Conservation (phyloP, 2,797 vertebrate genomes). For the Poecilia gillii region DNA sequence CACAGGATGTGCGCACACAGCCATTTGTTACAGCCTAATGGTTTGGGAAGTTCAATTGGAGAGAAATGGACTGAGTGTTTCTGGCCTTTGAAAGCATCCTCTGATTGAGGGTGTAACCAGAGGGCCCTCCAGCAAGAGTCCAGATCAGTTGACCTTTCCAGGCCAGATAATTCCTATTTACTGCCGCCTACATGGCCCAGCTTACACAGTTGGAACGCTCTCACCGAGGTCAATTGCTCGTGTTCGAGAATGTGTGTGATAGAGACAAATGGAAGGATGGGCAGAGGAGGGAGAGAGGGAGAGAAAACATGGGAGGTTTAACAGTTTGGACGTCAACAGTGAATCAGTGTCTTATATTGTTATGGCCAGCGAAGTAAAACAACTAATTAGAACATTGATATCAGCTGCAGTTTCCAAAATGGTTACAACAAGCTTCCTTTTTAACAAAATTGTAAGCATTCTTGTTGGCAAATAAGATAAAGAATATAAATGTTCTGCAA, state of each 20-base stretch:
- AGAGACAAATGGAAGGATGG: constrained; percentile 2
- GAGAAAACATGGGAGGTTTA: neutral
- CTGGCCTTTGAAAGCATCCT: constrained; percentile 24
- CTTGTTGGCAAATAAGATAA: neutral
- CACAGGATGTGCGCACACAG: neutral
- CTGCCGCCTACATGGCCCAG: constrained; percentile 21
- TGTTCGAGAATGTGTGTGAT: constrained; percentile 24
- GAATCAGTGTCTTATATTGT: neutral
- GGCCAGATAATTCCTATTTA: constrained; percentile 39
- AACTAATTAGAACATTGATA: neutral
- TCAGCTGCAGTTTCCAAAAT: neutral
- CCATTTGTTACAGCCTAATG: constrained; percentile 6
- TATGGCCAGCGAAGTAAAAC: neutral
- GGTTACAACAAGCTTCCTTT: neutral
- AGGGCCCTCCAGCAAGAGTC: constrained; percentile 25
- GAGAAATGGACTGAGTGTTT: constrained; percentile 14
- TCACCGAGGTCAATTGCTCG: constrained; percentile 37
- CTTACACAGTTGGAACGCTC: constrained; percentile 14
- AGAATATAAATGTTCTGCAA: neutral
- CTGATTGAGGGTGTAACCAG: constrained; percentile 8
- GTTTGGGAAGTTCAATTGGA: constrained; percentile 16
- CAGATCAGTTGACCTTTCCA: constrained; percentile 52
- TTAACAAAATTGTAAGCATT: neutral
- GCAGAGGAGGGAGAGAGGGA: neutral
- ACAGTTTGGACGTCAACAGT: neutral